Percentiles rank a stretch among this genome's conserved stretches.
Evolutionary conservation across 2,888 invertebrate genomes (phyloP).

Genomic region (Drosophila pseudotakahashii): DNA sequence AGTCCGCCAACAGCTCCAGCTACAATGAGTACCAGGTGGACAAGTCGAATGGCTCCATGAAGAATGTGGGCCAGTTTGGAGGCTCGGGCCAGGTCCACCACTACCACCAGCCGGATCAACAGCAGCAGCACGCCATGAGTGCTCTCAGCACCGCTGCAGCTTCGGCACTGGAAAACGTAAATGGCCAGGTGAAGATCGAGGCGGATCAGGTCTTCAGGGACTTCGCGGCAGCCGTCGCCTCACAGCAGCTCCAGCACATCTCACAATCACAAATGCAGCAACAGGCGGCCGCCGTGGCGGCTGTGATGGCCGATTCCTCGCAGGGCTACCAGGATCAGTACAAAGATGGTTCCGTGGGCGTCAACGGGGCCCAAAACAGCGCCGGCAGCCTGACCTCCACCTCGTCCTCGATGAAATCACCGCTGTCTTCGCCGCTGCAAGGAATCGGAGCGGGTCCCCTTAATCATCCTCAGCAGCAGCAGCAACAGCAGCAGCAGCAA

Average conservation of each 20-base stretch:
- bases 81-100: slow-evolving; percentile 62
- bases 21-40: slow-evolving; percentile 83
- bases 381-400: slow-evolving; percentile 79
- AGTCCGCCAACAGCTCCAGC: slow-evolving; percentile 80
- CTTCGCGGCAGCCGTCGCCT: slow-evolving; percentile 82
- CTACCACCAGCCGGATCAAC: slow-evolving; percentile 72
- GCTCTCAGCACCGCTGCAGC: slow-evolving; percentile 73
- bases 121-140: slow-evolving; percentile 67
- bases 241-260: slow-evolving; percentile 81
- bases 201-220: slow-evolving; percentile 82
- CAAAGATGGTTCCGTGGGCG: slow-evolving; percentile 57
- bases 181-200: slow-evolving; percentile 81
- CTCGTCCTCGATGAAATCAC: slow-evolving; percentile 84
- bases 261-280: slow-evolving; percentile 77
- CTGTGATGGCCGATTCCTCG: slow-evolving; percentile 74
- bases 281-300: slow-evolving; percentile 68
- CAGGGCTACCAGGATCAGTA: slow-evolving; percentile 79
- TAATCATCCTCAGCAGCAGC: slow-evolving; percentile 39
- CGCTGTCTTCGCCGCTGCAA: slow-evolving; percentile 80
- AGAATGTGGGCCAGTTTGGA: slow-evolving; percentile 75
- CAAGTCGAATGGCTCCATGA: slow-evolving; percentile 83
- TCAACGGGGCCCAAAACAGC: slow-evolving; percentile 55
- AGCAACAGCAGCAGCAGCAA: slow-evolving; percentile 33
- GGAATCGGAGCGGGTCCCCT: slow-evolving; percentile 46
- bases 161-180: slow-evolving; percentile 71